Evolutionary conservation across 2,797 vertebrate genomes (phyloP).

Genomic region (Coccyzus lansbergi): DNA sequence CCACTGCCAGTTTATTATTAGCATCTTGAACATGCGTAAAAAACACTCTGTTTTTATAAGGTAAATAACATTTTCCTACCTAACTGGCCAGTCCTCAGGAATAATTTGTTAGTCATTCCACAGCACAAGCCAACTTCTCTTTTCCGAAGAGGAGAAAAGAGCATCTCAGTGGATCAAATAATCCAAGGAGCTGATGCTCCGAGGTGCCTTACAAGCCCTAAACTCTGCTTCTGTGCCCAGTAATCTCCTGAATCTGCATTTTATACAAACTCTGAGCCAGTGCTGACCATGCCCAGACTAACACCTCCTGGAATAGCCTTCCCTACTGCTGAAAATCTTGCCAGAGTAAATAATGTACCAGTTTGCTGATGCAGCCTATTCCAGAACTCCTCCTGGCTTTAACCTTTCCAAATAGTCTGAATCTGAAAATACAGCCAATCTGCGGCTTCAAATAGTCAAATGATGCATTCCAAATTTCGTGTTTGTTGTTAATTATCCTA

Average conservation of each 20-base stretch:
- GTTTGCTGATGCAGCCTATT: slow-evolving; percentile 52
- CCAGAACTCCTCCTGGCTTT: slow-evolving; percentile 50
- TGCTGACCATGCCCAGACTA: slow-evolving; percentile 54
- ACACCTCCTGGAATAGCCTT: slow-evolving; percentile 57
- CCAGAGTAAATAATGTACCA: slow-evolving; percentile 53
- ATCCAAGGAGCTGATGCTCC: background rate
- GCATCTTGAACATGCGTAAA: background rate
- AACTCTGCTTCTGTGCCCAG: slow-evolving; percentile 15
- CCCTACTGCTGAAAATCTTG: background rate
- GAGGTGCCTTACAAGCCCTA: slow-evolving; percentile 26
- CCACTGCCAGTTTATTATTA: slow-evolving; percentile 49
- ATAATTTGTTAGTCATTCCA: slow-evolving; percentile 66
- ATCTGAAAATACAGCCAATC: slow-evolving; percentile 45
- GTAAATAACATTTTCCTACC: slow-evolving; percentile 69
- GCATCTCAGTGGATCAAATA: slow-evolving; percentile 25
- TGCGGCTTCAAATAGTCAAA: background rate
- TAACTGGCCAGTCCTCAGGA: slow-evolving; percentile 45
- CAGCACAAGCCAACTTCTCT: slow-evolving; percentile 24
- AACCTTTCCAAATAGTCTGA: slow-evolving; percentile 37
- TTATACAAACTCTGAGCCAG: slow-evolving; percentile 49
- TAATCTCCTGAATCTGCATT: slow-evolving; percentile 64
- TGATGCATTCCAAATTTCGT: slow-evolving; percentile 22
- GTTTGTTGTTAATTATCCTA: background rate
- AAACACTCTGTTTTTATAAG: background rate
- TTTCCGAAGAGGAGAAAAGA: slow-evolving; percentile 54